Evolutionary conservation across 2,797 vertebrate genomes (phyloP).

Genomic region (Danio kyathit): DNA sequence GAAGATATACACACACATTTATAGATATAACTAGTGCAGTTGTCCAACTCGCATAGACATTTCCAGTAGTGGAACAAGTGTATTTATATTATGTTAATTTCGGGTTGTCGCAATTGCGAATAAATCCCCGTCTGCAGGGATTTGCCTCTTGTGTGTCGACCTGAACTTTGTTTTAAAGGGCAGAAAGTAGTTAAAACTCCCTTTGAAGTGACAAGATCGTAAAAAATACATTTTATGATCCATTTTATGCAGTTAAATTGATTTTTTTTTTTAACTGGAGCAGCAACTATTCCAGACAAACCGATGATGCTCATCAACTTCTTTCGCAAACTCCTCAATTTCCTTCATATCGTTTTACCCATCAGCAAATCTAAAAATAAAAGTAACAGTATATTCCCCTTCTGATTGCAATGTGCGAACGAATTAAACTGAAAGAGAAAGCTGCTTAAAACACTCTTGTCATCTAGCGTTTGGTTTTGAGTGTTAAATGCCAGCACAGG

Average conservation of each 20-base stretch:
- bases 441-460: slow-evolving; percentile 1
- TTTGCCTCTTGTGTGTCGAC: slow-evolving; percentile 4
- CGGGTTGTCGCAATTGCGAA: background rate
- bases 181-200: slow-evolving; percentile 19
- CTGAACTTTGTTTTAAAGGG: slow-evolving; percentile 15
- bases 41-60: background rate
- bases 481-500: slow-evolving; percentile 44
- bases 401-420: slow-evolving; percentile 6
- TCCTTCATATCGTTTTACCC: background rate
- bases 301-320: background rate
- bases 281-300: slow-evolving; percentile 1
- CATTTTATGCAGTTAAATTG: slow-evolving; percentile 25
- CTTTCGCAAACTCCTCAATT: background rate
- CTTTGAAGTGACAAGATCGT: slow-evolving; percentile 28
- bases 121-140: slow-evolving; percentile 12
- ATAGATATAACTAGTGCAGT: background rate
- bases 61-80: slow-evolving; percentile 11
- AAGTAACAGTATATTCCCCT: slow-evolving; percentile 19
- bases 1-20: too few relatives aligned
- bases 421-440: slow-evolving; percentile 19
- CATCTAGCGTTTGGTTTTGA: background rate
- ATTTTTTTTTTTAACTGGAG: slow-evolving; percentile 11
- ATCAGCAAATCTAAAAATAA: slow-evolving; percentile 6
- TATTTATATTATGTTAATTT: slow-evolving; percentile 34
- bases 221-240: slow-evolving; percentile 25